Conservation (phyloP, 2,888 invertebrate species). For the Anarsia innoxiella region DNA sequence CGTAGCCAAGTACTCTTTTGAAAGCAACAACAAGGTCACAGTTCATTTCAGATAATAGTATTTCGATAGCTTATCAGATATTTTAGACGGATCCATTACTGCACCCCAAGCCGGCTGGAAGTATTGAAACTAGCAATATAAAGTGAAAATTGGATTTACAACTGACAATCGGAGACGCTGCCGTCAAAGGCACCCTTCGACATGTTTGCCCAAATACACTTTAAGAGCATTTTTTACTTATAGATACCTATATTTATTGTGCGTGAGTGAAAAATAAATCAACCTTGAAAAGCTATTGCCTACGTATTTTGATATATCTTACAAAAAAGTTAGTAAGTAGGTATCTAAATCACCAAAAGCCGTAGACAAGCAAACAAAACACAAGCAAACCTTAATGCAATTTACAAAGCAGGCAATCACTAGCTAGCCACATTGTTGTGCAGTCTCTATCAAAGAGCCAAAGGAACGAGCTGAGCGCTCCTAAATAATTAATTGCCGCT, state of each 20-base stretch:
- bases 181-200: slow-evolving; percentile 65
- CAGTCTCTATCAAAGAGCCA: slow-evolving; percentile 65
- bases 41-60: slow-evolving; percentile 3
- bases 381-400: slow-evolving; percentile 53
- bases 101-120: slow-evolving; percentile 41
- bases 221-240: slow-evolving; percentile 49
- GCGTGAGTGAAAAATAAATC: too few relatives aligned
- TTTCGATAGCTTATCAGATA: slow-evolving; percentile 13
- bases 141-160: slow-evolving; percentile 73
- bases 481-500: slow-evolving; percentile 73
- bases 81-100: slow-evolving; percentile 20
- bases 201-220: slow-evolving; percentile 62
- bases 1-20: too few relatives aligned
- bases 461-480: slow-evolving; percentile 58
- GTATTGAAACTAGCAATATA: slow-evolving; percentile 58
- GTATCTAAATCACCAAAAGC: too few relatives aligned
- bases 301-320: too few relatives aligned
- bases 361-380: slow-evolving; percentile 22
- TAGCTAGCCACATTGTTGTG: slow-evolving; percentile 67
- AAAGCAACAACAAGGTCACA: slow-evolving; percentile 9
- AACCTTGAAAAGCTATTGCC: too few relatives aligned
- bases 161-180: slow-evolving; percentile 69
- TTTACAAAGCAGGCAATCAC: slow-evolving; percentile 69
- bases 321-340: too few relatives aligned
- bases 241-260: slow-evolving; percentile 17